Conservation (phyloP, 2,113 vertebrate genomes). For the Cheilinus undulatus region DNA sequence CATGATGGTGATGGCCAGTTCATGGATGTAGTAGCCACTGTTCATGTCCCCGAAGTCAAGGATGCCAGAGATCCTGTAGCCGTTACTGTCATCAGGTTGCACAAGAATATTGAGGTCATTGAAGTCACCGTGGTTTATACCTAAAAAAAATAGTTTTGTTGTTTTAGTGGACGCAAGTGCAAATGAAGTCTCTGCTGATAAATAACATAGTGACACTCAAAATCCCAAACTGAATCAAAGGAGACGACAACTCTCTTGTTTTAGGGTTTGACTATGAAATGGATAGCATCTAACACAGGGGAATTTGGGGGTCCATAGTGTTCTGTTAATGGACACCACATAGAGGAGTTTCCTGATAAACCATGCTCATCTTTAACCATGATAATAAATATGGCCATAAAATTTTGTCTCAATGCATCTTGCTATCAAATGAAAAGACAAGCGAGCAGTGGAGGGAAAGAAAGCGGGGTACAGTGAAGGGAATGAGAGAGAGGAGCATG, state of each 20-base stretch:
- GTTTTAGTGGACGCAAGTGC: not conserved
- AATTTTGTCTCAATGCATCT: no score
- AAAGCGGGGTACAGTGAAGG: no score
- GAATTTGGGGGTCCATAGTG: no score
- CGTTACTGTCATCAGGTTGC: constrained; percentile 39
- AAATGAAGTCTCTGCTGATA: not conserved
- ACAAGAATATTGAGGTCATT: constrained; percentile 93
- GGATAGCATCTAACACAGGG: no score
- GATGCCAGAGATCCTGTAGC: constrained; percentile 88
- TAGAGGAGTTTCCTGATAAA: no score
- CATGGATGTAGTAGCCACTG: constrained; percentile 88
- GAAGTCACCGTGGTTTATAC: constrained; percentile 93
- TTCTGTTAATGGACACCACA: no score
- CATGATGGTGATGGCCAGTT: constrained; percentile 88
- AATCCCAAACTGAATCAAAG: not conserved
- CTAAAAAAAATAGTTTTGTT: constrained; percentile 70
- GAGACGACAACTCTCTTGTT: not conserved
- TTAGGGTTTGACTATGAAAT: no score
- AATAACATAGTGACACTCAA: not conserved
- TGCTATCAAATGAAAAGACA: no score
- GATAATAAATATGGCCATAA: no score
- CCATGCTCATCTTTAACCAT: no score
- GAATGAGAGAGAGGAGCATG: no score
- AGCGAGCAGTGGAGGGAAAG: no score
- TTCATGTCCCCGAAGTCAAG: constrained; percentile 94